These are phyloP conservation scores for Polydesmus complanatus DNA, from an alignment of 2,888 invertebrate genomes.

Conservation along the genomic window DNA sequence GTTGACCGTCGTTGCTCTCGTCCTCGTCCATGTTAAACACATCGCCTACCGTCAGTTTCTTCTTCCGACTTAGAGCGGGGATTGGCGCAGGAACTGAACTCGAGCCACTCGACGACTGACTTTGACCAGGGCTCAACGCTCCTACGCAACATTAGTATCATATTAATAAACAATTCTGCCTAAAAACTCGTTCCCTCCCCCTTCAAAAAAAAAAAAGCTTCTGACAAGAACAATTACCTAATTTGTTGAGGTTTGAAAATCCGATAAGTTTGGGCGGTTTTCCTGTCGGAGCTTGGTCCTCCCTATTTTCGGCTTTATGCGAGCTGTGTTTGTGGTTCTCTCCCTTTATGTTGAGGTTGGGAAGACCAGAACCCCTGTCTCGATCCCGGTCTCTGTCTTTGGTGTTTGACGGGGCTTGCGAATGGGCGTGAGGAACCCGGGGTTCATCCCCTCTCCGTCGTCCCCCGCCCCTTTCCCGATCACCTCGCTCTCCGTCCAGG, in stretches of 20 bases:
- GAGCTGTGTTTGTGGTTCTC: background rate
- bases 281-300: background rate
- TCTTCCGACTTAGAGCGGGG: constrained; percentile 33
- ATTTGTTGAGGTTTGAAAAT: constrained; percentile 20
- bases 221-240: background rate
- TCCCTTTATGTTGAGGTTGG: no score
- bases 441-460: no score
- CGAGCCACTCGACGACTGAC: background rate
- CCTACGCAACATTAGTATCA: background rate
- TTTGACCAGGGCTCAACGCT: background rate
- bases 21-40: constrained; percentile 71
- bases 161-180: background rate
- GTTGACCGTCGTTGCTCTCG: constrained; percentile 33
- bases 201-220: no score
- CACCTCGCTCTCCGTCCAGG: no score
- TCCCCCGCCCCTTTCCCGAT: no score
- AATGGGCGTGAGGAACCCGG: no score
- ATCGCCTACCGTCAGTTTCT: constrained; percentile 65
- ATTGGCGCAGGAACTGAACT: background rate
- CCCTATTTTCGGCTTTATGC: constrained; percentile 9
- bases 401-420: no score
- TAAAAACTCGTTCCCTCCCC: background rate
- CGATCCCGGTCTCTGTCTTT: background rate
- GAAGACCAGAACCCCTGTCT: background rate
- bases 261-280: constrained; percentile 22